These are phyloP conservation scores for Cyclophora albipunctata DNA, from an alignment of 2,888 invertebrate species.

Conservation along the genomic window DNA sequence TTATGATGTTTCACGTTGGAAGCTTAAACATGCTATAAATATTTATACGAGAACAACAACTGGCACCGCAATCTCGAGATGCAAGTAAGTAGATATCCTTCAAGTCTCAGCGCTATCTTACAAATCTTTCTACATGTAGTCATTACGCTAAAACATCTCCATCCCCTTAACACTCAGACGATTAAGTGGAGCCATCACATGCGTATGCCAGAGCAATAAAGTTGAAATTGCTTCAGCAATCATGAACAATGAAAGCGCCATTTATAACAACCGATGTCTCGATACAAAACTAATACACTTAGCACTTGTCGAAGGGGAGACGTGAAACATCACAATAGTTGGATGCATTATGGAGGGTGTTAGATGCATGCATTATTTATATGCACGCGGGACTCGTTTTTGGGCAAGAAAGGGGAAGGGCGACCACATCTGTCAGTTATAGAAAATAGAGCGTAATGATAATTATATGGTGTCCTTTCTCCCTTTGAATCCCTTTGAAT, in stretches of 20 bases:
- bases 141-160: conserved; percentile 15
- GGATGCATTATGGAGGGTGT: conserved; percentile 12
- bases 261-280: conserved; percentile 38
- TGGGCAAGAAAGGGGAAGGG: neutral
- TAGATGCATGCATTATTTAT: conserved; percentile 20
- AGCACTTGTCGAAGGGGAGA: conserved; percentile 39
- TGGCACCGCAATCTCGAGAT: too few species aligned
- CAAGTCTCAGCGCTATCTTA: neutral
- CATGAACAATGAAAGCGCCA: conserved; percentile 26
- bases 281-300: conserved; percentile 53
- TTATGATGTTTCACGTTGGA: too few species aligned
- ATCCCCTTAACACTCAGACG: conserved; percentile 3
- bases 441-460: too few species aligned
- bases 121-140: conserved; percentile 8
- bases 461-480: too few species aligned
- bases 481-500: too few species aligned
- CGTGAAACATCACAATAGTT: conserved; percentile 14
- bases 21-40: too few species aligned
- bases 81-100: neutral
- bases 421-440: too few species aligned
- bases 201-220: neutral
- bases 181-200: neutral
- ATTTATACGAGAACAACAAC: too few species aligned
- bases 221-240: neutral
- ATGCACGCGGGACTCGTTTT: conserved; percentile 18